phyloP scores from a whole-genome alignment of 2,113 vertebrate genomes.

The Esox niger region DNA sequence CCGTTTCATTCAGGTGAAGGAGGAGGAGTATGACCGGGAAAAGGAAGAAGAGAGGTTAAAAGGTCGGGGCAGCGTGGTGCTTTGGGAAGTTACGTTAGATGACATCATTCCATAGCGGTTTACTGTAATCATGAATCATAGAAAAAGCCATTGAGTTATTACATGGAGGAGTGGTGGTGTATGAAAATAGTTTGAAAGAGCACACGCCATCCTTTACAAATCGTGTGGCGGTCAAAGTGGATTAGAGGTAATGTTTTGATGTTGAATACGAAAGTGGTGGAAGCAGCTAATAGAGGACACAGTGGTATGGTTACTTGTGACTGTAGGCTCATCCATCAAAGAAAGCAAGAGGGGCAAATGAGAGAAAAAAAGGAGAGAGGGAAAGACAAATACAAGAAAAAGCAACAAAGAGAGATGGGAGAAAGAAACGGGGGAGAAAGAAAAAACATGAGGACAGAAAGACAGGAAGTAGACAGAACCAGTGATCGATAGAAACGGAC shows the following conservation, averaged over 20 bases:
- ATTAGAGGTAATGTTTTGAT: not conserved
- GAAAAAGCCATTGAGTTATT: slow-evolving; percentile 54
- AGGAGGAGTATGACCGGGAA: slow-evolving; percentile 64
- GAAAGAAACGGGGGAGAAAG: no score
- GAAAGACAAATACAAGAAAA: no score
- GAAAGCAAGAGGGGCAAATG: no score
- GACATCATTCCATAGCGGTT: slow-evolving; percentile 66
- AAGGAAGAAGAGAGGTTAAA: slow-evolving; percentile 74
- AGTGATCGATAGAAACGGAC: slow-evolving; percentile 75
- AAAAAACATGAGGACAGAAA: no score
- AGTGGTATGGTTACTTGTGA: not conserved
- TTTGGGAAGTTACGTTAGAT: slow-evolving; percentile 69
- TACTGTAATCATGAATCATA: slow-evolving; percentile 72
- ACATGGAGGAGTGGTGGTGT: slow-evolving; percentile 13
- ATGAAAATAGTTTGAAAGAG: slow-evolving; percentile 55
- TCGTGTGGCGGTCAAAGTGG: not conserved
- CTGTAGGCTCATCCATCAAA: not conserved
- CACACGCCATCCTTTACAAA: no score
- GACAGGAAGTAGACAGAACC: no score
- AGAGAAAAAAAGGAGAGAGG: no score
- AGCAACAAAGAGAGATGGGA: no score
- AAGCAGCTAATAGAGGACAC: not conserved
- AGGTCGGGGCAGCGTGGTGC: slow-evolving; percentile 68
- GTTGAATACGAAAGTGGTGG: not conserved
- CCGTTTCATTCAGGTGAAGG: slow-evolving; percentile 52